A percentile compares a stretch with the other conserved stretches of the same genome.
These are phyloP conservation scores for Drosophila setifemur DNA, from an alignment of 1,140 invertebrate genomes.

Conservation along the genomic window DNA sequence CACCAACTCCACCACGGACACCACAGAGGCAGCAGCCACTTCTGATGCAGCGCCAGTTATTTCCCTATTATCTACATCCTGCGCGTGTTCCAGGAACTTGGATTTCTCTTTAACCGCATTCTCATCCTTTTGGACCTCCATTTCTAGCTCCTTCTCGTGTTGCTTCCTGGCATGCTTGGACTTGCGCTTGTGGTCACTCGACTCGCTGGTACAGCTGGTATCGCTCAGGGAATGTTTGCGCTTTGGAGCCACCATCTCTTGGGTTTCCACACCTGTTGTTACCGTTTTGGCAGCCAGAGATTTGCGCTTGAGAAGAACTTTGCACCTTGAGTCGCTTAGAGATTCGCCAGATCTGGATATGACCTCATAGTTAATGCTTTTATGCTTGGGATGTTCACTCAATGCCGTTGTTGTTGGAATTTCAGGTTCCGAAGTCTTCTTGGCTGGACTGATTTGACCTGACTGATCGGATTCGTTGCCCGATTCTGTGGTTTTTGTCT, in stretches of 20 bases:
- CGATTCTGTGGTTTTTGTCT: conserved; percentile 64
- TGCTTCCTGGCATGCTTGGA: conserved; percentile 48
- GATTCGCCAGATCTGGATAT: conserved; percentile 54
- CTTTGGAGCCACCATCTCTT: background rate
- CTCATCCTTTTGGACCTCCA: background rate
- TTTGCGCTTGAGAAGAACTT: conserved; percentile 75
- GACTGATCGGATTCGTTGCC: conserved; percentile 72
- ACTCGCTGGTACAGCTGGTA: conserved; percentile 50
- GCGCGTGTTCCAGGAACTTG: background rate
- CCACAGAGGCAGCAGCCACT: conserved; percentile 10
- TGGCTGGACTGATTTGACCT: conserved; percentile 40
- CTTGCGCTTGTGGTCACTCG: conserved; percentile 42
- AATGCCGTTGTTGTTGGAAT: background rate
- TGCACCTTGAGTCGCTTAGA: conserved; percentile 57
- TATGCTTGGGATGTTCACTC: conserved; percentile 46
- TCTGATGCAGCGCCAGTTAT: background rate
- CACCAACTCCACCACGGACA: conserved; percentile 68
- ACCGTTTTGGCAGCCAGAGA: conserved; percentile 49
- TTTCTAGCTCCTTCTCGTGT: background rate
- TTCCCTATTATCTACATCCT: too few species aligned
- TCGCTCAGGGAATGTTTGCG: conserved; percentile 66
- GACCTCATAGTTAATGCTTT: conserved; percentile 69
- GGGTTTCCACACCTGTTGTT: background rate
- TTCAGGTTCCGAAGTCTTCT: conserved; percentile 25
- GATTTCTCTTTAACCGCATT: background rate